Percentiles rank a stretch among this genome's conserved stretches.
Conservation (phyloP, 2,797 vertebrate species). For the Liasis olivaceus region DNA sequence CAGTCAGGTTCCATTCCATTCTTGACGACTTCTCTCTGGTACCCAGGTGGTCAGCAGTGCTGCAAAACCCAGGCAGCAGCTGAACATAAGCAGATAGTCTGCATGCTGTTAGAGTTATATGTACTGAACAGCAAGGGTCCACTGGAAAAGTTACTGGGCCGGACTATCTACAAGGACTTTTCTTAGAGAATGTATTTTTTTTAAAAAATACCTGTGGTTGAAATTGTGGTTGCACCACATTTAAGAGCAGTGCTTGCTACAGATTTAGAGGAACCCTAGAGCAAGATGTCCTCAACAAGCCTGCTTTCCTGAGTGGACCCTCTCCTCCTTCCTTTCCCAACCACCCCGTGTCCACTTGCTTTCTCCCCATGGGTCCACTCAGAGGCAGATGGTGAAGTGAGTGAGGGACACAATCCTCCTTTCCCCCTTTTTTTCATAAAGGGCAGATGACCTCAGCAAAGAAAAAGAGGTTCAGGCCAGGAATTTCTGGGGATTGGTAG, state of each 20-base stretch:
- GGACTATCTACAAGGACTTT: too few species aligned
- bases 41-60: slow-evolving; percentile 5
- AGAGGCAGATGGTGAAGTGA: background rate
- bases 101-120: background rate
- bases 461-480: background rate
- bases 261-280: too few species aligned
- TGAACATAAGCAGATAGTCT: background rate
- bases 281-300: too few species aligned
- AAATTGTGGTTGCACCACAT: too few species aligned
- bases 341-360: background rate
- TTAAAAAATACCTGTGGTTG: too few species aligned
- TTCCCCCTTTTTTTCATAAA: background rate
- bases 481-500: background rate
- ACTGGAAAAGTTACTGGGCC: too few species aligned
- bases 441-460: background rate
- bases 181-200: too few species aligned
- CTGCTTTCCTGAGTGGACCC: background rate
- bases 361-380: background rate
- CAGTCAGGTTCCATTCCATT: background rate
- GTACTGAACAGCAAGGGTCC: background rate
- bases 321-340: too few species aligned
- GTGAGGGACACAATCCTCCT: background rate
- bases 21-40: slow-evolving; percentile 28
- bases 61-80: slow-evolving; percentile 3
- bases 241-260: too few species aligned